These are phyloP conservation scores for Taurulus bubalis DNA, from an alignment of 2,113 vertebrate species.

Conservation along the genomic window DNA sequence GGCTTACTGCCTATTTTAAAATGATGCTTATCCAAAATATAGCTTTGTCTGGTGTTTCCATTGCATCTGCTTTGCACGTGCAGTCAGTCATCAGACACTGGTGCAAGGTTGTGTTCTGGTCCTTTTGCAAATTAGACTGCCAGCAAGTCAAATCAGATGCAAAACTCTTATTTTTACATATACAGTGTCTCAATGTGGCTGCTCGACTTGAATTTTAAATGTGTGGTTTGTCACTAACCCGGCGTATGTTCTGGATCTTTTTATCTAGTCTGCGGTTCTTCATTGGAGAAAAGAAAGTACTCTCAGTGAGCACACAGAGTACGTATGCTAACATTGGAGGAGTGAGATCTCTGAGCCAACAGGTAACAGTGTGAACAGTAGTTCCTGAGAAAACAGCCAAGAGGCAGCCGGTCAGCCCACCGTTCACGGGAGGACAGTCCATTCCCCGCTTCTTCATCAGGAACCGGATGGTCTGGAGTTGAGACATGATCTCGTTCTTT, in stretches of 20 bases:
- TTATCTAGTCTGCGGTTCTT: not conserved
- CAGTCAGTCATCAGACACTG: no score
- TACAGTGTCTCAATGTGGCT: no score
- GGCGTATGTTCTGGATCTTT: not conserved
- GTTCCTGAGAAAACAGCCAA: not conserved
- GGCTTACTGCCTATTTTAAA: no score
- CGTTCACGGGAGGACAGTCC: conserved; percentile 86
- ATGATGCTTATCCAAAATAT: no score
- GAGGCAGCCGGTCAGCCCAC: conserved; percentile 60
- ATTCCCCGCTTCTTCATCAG: conserved; percentile 94
- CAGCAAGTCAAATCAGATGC: no score
- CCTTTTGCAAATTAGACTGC: no score
- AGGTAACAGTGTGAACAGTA: not conserved
- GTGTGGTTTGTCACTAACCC: no score
- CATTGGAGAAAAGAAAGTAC: not conserved
- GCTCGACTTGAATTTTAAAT: no score
- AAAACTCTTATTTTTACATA: no score
- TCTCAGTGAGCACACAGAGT: not conserved
- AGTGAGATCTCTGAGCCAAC: not conserved
- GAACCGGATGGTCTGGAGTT: conserved; percentile 89
- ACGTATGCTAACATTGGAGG: not conserved
- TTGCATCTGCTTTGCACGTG: no score
- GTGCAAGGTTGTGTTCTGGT: no score
- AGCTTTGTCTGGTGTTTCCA: no score
- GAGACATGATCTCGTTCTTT: conserved; percentile 93